Evolutionary conservation across 2,797 vertebrate genomes (phyloP).

Genomic region (Lagodon rhomboides): DNA sequence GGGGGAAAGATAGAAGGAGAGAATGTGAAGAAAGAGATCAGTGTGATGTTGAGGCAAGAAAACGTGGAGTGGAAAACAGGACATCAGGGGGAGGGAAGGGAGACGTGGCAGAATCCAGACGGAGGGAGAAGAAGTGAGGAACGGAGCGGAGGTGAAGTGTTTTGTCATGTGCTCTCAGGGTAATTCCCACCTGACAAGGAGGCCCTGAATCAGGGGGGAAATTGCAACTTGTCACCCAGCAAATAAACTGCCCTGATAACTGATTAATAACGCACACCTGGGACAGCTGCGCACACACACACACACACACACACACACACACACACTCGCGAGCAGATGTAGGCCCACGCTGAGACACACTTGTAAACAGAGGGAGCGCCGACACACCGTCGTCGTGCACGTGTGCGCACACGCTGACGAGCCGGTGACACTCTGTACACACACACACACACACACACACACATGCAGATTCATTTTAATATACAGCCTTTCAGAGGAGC

Average conservation of each 20-base stretch:
- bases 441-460: not conserved
- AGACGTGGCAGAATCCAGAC: slow-evolving; percentile 47
- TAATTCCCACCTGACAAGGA: slow-evolving; percentile 99
- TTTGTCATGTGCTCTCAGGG: slow-evolving; percentile 96
- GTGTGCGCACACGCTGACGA: slow-evolving; percentile 10
- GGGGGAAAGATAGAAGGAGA: slow-evolving; percentile 23
- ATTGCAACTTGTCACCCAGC: slow-evolving; percentile 99
- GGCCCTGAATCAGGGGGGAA: slow-evolving; percentile 95
- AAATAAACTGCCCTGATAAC: slow-evolving; percentile 98
- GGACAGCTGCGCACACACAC: slow-evolving; percentile 91
- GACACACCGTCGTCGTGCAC: slow-evolving; percentile 4
- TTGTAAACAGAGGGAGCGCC: slow-evolving; percentile 44
- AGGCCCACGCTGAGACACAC: slow-evolving; percentile 53
- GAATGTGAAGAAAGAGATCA: slow-evolving; percentile 54
- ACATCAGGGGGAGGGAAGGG: slow-evolving; percentile 4
- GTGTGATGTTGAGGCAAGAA: slow-evolving; percentile 44
- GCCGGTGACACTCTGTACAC: not conserved
- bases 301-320: slow-evolving; percentile 51
- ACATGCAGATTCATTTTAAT: slow-evolving; percentile 23
- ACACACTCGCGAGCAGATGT: slow-evolving; percentile 56
- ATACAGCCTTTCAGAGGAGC: not conserved
- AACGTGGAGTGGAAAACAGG: not conserved
- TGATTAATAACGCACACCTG: slow-evolving; percentile 99
- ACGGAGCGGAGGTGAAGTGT: slow-evolving; percentile 92
- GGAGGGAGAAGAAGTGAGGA: slow-evolving; percentile 73